phyloP scores from a whole-genome alignment of 1,140 invertebrate genomes.

The Drosophila ohnishii region DNA sequence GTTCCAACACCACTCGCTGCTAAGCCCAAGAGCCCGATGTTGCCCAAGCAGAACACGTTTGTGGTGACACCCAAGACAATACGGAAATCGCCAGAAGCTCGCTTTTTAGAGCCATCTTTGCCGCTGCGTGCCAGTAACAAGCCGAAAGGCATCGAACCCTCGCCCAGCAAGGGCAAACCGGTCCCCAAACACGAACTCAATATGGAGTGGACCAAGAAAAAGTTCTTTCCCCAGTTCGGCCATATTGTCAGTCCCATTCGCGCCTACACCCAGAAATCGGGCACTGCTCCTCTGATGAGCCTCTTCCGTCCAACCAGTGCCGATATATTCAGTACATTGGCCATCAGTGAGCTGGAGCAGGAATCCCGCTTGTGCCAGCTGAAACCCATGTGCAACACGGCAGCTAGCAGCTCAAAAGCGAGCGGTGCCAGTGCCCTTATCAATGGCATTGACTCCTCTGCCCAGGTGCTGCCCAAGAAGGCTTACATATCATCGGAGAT shows the following conservation, averaged over 20 bases:
- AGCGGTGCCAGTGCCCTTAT: not conserved
- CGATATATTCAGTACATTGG: slow-evolving; percentile 44
- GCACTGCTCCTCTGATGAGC: slow-evolving; percentile 71
- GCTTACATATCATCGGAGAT: slow-evolving; percentile 78
- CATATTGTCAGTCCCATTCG: slow-evolving; percentile 82
- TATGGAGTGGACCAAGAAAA: slow-evolving; percentile 39
- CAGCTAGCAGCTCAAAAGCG: not conserved
- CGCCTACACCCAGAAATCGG: slow-evolving; percentile 82
- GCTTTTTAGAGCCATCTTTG: slow-evolving; percentile 19
- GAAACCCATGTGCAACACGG: not conserved
- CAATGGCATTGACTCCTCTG: slow-evolving; percentile 27
- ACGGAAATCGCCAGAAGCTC: not conserved
- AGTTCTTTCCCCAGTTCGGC: slow-evolving; percentile 63
- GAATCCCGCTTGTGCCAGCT: slow-evolving; percentile 57
- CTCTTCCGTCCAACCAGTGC: slow-evolving; percentile 43
- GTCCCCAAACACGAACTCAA: slow-evolving; percentile 31
- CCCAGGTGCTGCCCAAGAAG: slow-evolving; percentile 69
- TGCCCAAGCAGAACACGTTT: slow-evolving; percentile 63
- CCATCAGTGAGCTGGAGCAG: slow-evolving; percentile 57
- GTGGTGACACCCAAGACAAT: slow-evolving; percentile 39
- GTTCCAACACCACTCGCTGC: not conserved
- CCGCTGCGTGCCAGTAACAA: slow-evolving; percentile 29
- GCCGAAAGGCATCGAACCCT: slow-evolving; percentile 1
- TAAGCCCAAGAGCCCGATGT: slow-evolving; percentile 11
- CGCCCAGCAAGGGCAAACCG: slow-evolving; percentile 8